phyloP scores from a whole-genome alignment of 2,113 vertebrate species.

The Cinclus mexicanus region DNA sequence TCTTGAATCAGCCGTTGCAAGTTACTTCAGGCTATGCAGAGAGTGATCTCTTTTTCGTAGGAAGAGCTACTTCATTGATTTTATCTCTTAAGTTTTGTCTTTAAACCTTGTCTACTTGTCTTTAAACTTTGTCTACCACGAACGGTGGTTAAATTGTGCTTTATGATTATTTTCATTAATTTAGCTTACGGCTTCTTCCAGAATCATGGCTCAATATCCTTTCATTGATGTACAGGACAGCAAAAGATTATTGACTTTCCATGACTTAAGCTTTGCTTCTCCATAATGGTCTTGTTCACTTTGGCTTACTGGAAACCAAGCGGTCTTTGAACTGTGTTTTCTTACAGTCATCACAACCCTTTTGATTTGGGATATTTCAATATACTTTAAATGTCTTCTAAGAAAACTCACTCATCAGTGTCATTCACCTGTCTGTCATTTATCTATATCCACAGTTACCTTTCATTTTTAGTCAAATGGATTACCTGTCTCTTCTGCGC shows the following conservation, averaged over 20 bases:
- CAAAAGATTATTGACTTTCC: background rate
- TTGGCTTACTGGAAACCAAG: background rate
- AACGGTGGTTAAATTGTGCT: background rate
- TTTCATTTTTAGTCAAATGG: background rate
- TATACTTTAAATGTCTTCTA: background rate
- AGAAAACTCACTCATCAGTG: background rate
- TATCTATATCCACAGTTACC: background rate
- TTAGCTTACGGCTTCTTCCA: background rate
- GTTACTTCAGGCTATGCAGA: background rate
- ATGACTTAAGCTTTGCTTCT: background rate
- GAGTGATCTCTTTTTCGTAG: background rate
- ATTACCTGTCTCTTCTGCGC: background rate
- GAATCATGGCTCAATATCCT: background rate
- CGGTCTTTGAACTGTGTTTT: background rate
- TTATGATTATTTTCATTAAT: background rate
- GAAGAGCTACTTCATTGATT: background rate
- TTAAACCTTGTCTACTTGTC: background rate
- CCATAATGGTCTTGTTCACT: background rate
- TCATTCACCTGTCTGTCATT: background rate
- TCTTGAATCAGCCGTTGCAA: background rate
- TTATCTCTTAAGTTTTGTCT: background rate
- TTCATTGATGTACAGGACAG: background rate
- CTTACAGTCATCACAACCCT: background rate
- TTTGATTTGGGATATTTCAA: background rate
- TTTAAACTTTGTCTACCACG: background rate